Percentiles rank a stretch among this genome's conserved stretches.
These are phyloP conservation scores for Netelia inedita DNA, from an alignment of 2,888 invertebrate genomes.

Conservation along the genomic window DNA sequence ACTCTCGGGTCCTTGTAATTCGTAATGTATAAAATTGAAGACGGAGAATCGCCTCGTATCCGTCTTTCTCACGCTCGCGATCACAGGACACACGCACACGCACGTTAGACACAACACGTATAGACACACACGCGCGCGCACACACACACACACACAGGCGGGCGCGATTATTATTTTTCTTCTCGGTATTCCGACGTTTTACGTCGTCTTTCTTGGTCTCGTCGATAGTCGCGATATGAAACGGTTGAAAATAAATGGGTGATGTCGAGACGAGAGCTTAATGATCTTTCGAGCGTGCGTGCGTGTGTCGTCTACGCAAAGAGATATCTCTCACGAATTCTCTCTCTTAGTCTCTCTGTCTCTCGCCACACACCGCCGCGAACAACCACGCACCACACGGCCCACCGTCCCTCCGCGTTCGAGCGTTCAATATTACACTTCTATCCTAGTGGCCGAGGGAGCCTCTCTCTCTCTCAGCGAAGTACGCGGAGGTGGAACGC, in stretches of 20 bases:
- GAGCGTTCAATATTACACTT: slow-evolving; percentile 71
- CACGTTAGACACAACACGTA: slow-evolving; percentile 8
- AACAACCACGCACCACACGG: slow-evolving; percentile 60
- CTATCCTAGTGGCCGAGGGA: slow-evolving; percentile 73
- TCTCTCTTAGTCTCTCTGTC: slow-evolving; percentile 34
- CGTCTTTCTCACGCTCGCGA: slow-evolving; percentile 45
- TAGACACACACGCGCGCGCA: slow-evolving; percentile 24
- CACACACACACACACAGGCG: slow-evolving; percentile 1
- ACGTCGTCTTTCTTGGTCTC: slow-evolving; percentile 35
- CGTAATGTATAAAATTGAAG: slow-evolving; percentile 5
- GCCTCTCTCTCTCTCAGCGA: slow-evolving; percentile 72
- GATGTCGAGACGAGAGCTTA: slow-evolving; percentile 6
- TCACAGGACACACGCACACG: slow-evolving; percentile 8
- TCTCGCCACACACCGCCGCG: slow-evolving; percentile 50
- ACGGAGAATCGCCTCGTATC: slow-evolving; percentile 29
- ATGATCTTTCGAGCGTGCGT: slow-evolving; percentile 44
- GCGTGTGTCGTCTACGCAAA: slow-evolving; percentile 49
- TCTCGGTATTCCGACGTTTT: slow-evolving; percentile 33
- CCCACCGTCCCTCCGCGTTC: slow-evolving; percentile 60
- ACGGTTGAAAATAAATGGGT: slow-evolving; percentile 2
- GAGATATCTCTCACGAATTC: slow-evolving; percentile 44
- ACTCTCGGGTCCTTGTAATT: not conserved
- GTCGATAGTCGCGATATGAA: not conserved
- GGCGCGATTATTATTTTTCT: slow-evolving; percentile 39
- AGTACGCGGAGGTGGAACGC: slow-evolving; percentile 72